phyloP scores from a whole-genome alignment of 2,888 invertebrate species.

The Brachyopa scutellaris region DNA sequence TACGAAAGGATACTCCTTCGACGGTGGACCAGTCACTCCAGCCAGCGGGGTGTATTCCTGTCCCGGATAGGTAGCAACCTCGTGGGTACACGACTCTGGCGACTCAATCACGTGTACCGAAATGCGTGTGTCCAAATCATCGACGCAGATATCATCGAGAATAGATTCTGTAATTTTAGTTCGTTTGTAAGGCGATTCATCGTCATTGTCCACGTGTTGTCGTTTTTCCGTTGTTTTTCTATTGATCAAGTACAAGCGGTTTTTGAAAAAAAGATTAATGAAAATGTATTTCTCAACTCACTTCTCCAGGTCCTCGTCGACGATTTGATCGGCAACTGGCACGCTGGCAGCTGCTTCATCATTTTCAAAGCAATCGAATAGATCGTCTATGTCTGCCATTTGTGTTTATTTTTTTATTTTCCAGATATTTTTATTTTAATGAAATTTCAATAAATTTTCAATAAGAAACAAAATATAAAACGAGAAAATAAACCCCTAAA shows the following conservation, averaged over 20 bases:
- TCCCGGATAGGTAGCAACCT: conserved; percentile 96
- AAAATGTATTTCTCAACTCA: not conserved
- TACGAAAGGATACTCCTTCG: conserved; percentile 96
- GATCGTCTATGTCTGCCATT: conserved; percentile 80
- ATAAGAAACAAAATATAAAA: conserved; percentile 5
- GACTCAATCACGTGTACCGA: conserved; percentile 94
- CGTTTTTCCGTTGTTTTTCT: conserved; percentile 63
- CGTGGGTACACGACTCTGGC: conserved; percentile 96
- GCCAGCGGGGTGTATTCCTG: conserved; percentile 88
- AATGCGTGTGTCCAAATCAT: conserved; percentile 90
- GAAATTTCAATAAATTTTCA: conserved; percentile 8
- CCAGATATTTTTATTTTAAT: not conserved
- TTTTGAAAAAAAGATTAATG: not conserved
- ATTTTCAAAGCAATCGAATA: conserved; percentile 80
- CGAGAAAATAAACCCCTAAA: conserved; percentile 10
- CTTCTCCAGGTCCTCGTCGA: conserved; percentile 32
- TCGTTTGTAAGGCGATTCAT: conserved; percentile 49
- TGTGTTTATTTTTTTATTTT: not conserved
- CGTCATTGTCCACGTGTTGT: conserved; percentile 33
- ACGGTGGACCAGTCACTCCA: conserved; percentile 86
- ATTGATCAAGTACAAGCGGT: too few species aligned
- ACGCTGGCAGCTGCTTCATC: conserved; percentile 74
- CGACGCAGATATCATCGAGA: conserved; percentile 84
- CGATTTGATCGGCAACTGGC: conserved; percentile 60
- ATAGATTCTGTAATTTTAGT: conserved; percentile 77